Evolutionary conservation across 1,140 invertebrate genomes (phyloP).

Genomic region (Pseudomyrmex sp.): DNA sequence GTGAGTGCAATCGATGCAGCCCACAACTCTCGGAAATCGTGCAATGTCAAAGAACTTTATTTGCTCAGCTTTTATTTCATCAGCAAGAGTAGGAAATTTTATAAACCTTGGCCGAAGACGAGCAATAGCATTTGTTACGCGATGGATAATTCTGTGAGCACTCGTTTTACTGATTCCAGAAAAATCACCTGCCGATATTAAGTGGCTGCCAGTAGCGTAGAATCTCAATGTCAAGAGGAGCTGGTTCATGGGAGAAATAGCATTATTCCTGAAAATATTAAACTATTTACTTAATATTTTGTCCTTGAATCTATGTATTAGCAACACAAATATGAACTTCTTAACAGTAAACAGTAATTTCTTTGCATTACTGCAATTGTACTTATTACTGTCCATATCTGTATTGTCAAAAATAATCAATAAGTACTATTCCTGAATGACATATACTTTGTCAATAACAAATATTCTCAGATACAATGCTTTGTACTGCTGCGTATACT

Average conservation of each 20-base stretch:
- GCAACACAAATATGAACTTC: conserved; percentile 6
- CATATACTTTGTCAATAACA: neutral
- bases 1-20: conserved; percentile 16
- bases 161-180: conserved; percentile 45
- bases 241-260: conserved; percentile 3
- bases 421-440: neutral
- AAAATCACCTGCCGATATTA: conserved; percentile 47
- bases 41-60: neutral
- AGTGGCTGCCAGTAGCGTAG: conserved; percentile 43
- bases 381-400: neutral
- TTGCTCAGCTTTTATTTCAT: neutral
- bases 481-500: neutral
- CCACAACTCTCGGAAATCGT: conserved; percentile 15
- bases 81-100: neutral
- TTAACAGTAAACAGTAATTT: conserved; percentile 11
- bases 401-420: conserved; percentile 14
- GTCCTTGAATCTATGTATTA: conserved; percentile 1
- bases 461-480: neutral
- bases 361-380: neutral
- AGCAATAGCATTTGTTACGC: conserved; percentile 44
- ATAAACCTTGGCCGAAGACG: conserved; percentile 17
- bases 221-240: neutral
- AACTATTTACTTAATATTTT: too few species aligned
- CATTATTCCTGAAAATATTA: neutral
- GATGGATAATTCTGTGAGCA: conserved; percentile 44